phyloP scores from a whole-genome alignment of 2,113 vertebrate genomes.

The Pholis gunnellus region DNA sequence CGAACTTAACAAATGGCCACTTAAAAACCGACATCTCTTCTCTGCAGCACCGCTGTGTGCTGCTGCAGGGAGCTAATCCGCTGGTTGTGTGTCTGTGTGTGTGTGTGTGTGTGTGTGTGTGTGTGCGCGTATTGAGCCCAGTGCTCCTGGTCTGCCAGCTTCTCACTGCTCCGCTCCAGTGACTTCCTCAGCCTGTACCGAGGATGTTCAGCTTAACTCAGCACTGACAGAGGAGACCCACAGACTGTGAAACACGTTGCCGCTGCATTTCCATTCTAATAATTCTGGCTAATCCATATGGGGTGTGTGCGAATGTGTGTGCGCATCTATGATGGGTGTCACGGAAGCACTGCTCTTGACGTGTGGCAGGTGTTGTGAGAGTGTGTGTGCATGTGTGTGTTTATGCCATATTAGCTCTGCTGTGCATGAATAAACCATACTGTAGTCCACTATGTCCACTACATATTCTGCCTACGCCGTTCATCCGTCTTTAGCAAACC shows the following conservation, averaged over 20 bases:
- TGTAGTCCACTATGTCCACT: slow-evolving; percentile 49
- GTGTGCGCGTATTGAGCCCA: slow-evolving; percentile 30
- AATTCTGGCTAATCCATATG: slow-evolving; percentile 69
- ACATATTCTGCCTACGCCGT: slow-evolving; percentile 37
- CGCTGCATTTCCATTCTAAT: slow-evolving; percentile 77
- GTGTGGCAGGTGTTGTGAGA: slow-evolving; percentile 65
- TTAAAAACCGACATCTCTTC: slow-evolving; percentile 78
- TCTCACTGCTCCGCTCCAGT: slow-evolving; percentile 72
- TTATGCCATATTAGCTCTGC: slow-evolving; percentile 54
- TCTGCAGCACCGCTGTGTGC: slow-evolving; percentile 57
- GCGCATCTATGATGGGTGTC: slow-evolving; percentile 49
- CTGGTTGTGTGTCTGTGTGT: slow-evolving; percentile 27
- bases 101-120: slow-evolving; percentile 29
- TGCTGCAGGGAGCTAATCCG: slow-evolving; percentile 73
- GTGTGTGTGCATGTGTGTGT: slow-evolving; percentile 20
- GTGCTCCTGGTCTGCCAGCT: slow-evolving; percentile 66
- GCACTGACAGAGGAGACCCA: slow-evolving; percentile 70
- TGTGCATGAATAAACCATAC: slow-evolving; percentile 75
- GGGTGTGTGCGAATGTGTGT: slow-evolving; percentile 25
- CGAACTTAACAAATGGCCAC: slow-evolving; percentile 80
- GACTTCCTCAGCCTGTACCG: slow-evolving; percentile 64
- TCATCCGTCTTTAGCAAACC: slow-evolving; percentile 53
- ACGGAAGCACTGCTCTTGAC: slow-evolving; percentile 54
- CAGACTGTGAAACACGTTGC: slow-evolving; percentile 76
- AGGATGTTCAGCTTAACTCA: slow-evolving; percentile 77